phyloP scores from a whole-genome alignment of 2,888 invertebrate species.

The Palloptera scutellata region DNA sequence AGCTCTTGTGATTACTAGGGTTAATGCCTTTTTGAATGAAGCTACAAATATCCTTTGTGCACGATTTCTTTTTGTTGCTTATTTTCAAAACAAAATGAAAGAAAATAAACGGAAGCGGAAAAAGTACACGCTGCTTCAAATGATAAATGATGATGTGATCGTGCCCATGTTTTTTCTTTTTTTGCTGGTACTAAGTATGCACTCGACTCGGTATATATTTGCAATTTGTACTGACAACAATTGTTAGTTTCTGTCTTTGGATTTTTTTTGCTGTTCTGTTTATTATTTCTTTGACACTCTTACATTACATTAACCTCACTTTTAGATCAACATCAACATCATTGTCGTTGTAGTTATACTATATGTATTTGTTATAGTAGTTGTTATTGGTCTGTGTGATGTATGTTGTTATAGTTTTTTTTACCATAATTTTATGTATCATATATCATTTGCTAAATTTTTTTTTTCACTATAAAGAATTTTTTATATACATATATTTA shows the following conservation, averaged over 20 bases:
- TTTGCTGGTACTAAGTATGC: background rate
- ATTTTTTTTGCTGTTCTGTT: conserved; percentile 29
- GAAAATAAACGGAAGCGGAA: conserved; percentile 14
- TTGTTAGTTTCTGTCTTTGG: background rate
- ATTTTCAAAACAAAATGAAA: conserved; percentile 1
- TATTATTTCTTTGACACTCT: conserved; percentile 14
- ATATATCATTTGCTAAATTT: conserved; percentile 16
- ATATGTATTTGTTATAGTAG: conserved; percentile 15
- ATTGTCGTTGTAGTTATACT: conserved; percentile 26
- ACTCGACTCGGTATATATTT: conserved; percentile 2
- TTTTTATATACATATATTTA: too few relatives aligned
- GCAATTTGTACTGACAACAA: conserved; percentile 21
- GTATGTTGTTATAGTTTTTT: conserved; percentile 20
- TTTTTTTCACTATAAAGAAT: background rate
- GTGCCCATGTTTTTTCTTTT: conserved; percentile 49
- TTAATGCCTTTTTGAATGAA: conserved; percentile 55
- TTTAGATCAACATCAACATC: background rate
- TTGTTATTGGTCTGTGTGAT: conserved; percentile 8
- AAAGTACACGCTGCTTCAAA: background rate
- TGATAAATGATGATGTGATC: conserved; percentile 49
- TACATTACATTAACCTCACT: conserved; percentile 27
- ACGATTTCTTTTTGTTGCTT: background rate
- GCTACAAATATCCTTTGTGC: conserved; percentile 13
- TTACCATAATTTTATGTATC: conserved; percentile 22
- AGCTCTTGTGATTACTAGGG: conserved; percentile 40